Base-by-base conservation (phyloP, 2,113 vertebrate species). In the Galbula dea region DNA sequence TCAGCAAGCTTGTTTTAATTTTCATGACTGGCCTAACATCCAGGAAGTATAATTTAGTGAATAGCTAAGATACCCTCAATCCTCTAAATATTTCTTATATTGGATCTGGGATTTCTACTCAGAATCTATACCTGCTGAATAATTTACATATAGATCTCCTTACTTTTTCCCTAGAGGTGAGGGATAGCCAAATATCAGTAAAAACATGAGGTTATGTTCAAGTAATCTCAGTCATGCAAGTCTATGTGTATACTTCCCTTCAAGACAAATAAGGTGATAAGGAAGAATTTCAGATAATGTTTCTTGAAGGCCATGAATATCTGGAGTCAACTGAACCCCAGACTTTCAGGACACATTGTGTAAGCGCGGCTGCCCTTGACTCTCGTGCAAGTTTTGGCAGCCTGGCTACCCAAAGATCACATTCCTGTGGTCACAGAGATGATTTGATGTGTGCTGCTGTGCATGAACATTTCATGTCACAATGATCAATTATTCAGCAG, bases 381-480 rank as follows among this genome's bases (percentile, higher is more conserved):
- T 93, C 78, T 2, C 59, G 59, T 54, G 74, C 18, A 55, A 39
- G 37, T 78, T 86, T 62, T 75, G 83, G 26, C 86, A 66, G 65
- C 46, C 54, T 61, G 55, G 62, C 0, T 1, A n/a, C 43, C 59
- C 62, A 34, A 32, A 87, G 90, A 67, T 95, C 74, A 18, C 37
- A 27, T 93, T 96, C 63, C 77, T 1, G 0, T 90, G 71, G 79
- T 75, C 4, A 0, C 37, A 63, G 72, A 45, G 84, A 21, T 76
- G 63, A 75, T 67, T 82, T 48, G 73, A 76, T 90, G 71, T 73
- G 49, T 74, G 37, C 71, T 45, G 13, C 67, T 79, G 26, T 57
- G 34, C 58, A 17, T 93, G 90, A 94, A 85, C 85, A 59, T 87
- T 90, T 95, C 52, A 81, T 95, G 83, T 96, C 68, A 89, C 63